phyloP scores from a whole-genome alignment of 2,888 invertebrate genomes.

The Aphrophora alni region DNA sequence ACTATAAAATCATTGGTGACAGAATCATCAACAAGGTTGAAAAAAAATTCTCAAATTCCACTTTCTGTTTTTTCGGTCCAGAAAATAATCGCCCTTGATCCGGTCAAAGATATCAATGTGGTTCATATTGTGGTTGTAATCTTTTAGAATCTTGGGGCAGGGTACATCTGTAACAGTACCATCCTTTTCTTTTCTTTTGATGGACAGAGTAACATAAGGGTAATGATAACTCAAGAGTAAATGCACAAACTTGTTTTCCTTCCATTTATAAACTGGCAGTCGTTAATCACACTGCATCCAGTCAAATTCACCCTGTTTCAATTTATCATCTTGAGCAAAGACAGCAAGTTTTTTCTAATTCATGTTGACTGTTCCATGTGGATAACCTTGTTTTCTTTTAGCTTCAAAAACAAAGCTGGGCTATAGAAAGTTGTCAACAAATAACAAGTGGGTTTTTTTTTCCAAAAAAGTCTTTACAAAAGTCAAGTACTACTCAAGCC shows the following conservation, averaged over 20 bases:
- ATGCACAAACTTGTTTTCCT: slow-evolving; percentile 12
- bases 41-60: slow-evolving; percentile 33
- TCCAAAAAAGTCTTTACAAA: neutral
- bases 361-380: neutral
- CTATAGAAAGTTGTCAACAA: slow-evolving; percentile 19
- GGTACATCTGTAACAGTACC: slow-evolving; percentile 15
- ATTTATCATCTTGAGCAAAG: neutral
- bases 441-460: slow-evolving; percentile 11
- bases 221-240: slow-evolving; percentile 19
- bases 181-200: slow-evolving; percentile 11
- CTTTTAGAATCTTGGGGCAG: slow-evolving; percentile 23
- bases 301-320: neutral
- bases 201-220: neutral
- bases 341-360: neutral
- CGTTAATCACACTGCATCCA: slow-evolving; percentile 7
- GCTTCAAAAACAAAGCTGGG: neutral
- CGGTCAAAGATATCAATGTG: slow-evolving; percentile 36
- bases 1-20: slow-evolving; percentile 18
- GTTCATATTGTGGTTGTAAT: slow-evolving; percentile 32
- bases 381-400: neutral
- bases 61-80: slow-evolving; percentile 25
- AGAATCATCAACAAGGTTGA: slow-evolving; percentile 26
- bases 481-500: neutral
- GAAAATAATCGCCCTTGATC: slow-evolving; percentile 20
- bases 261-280: neutral